phyloP scores from a whole-genome alignment of 2,113 vertebrate genomes.

The Mobula birostris region DNA sequence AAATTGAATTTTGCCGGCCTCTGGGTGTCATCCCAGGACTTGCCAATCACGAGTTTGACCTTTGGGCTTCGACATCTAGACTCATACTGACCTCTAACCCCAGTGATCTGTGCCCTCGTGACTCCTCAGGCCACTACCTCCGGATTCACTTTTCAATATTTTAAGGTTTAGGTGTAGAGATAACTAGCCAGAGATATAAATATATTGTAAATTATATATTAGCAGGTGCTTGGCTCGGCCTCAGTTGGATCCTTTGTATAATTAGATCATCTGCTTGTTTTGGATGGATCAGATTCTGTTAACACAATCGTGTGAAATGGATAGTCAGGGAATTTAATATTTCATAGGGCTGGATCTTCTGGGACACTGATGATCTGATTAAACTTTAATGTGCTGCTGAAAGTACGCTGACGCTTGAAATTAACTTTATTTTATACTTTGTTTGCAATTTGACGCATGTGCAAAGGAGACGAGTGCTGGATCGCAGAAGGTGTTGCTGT shows the following conservation, averaged over 20 bases:
- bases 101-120: too few relatives aligned
- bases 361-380: not conserved
- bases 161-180: not conserved
- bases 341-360: not conserved
- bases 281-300: not conserved
- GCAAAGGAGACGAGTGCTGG: not conserved
- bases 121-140: too few relatives aligned
- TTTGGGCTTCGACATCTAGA: too few relatives aligned
- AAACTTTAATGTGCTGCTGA: not conserved
- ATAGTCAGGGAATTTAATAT: slow-evolving; percentile 19
- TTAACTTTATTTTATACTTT: not conserved
- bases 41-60: too few relatives aligned
- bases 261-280: not conserved
- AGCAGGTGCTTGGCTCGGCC: not conserved
- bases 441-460: not conserved
- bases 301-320: not conserved
- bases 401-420: not conserved
- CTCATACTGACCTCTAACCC: too few relatives aligned
- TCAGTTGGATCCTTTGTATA: not conserved
- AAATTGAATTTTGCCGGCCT: too few relatives aligned
- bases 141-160: not conserved
- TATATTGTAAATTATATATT: not conserved
- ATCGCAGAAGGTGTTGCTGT: not conserved
- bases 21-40: too few relatives aligned
- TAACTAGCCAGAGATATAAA: not conserved